A percentile compares a stretch with the other conserved stretches of the same genome.
Conservation (phyloP, 2,113 vertebrate species). For the Colossoma macropomum region DNA sequence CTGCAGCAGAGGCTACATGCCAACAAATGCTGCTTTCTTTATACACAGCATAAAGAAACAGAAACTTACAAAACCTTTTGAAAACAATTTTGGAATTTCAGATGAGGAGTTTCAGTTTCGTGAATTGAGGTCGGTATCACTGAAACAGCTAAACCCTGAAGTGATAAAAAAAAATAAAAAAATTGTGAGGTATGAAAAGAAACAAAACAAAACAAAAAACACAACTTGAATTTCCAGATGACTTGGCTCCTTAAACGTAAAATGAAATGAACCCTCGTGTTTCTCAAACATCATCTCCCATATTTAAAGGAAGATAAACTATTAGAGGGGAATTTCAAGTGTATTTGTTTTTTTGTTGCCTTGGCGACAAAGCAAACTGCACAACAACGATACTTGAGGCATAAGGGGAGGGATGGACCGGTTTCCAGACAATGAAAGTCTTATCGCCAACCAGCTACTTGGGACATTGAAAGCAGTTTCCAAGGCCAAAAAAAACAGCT, state of each 20-base stretch:
- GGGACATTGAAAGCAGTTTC: background rate
- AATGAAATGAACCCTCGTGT: background rate
- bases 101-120: background rate
- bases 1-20: background rate
- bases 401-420: slow-evolving; percentile 38
- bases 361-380: slow-evolving; percentile 60
- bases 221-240: background rate
- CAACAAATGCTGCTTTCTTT: background rate
- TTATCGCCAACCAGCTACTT: slow-evolving; percentile 28
- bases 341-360: slow-evolving; percentile 57
- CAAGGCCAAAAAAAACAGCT: background rate
- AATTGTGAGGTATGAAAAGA: too few species aligned
- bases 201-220: too few species aligned
- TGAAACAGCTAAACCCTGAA: background rate
- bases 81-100: background rate
- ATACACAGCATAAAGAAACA: background rate
- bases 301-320: slow-evolving; percentile 11
- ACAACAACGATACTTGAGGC: slow-evolving; percentile 52
- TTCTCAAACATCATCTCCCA: slow-evolving; percentile 6
- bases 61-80: too few species aligned
- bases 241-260: background rate
- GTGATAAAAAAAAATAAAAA: background rate
- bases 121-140: background rate
- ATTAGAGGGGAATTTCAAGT: slow-evolving; percentile 33
- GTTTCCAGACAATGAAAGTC: slow-evolving; percentile 48